Percentiles rank a stretch among this genome's conserved stretches.
Conservation (phyloP, 2,797 vertebrate genomes). For the Sphenodon punctatus region DNA sequence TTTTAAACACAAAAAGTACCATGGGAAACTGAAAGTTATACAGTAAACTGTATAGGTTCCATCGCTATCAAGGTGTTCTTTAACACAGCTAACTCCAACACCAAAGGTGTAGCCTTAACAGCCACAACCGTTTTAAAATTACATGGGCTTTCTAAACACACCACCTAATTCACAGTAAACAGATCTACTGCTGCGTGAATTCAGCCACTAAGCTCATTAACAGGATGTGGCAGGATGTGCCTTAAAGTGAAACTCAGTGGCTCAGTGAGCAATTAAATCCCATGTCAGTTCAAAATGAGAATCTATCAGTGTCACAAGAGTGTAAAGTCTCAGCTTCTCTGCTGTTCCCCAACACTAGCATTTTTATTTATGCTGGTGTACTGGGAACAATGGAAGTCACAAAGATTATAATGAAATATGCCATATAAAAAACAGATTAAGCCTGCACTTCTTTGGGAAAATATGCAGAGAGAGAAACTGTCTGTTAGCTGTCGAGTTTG, state of each 20-base stretch:
- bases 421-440: conserved; percentile 79
- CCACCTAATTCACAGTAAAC: conserved; percentile 67
- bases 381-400: conserved; percentile 71
- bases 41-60: too few species aligned
- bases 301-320: conserved; percentile 74
- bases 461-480: conserved; percentile 79
- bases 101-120: conserved; percentile 44
- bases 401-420: conserved; percentile 80
- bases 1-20: conserved; percentile 9
- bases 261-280: conserved; percentile 80
- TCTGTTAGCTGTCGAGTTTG: conserved; percentile 83
- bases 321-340: conserved; percentile 69
- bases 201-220: conserved; percentile 81
- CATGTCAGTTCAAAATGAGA: conserved; percentile 81
- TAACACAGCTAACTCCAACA: conserved; percentile 45
- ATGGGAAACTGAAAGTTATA: conserved; percentile 22
- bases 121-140: conserved; percentile 61
- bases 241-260: conserved; percentile 72
- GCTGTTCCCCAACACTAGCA: conserved; percentile 57
- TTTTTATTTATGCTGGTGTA: conserved; percentile 66
- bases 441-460: conserved; percentile 81
- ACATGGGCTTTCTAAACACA: conserved; percentile 68
- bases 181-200: conserved; percentile 71
- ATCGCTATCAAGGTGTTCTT: conserved; percentile 18
- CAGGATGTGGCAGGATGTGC: conserved; percentile 73